Percentiles rank a stretch among this genome's conserved stretches.
These are phyloP conservation scores for Steromphala cineraria DNA, from an alignment of 2,888 invertebrate genomes.

Conservation along the genomic window DNA sequence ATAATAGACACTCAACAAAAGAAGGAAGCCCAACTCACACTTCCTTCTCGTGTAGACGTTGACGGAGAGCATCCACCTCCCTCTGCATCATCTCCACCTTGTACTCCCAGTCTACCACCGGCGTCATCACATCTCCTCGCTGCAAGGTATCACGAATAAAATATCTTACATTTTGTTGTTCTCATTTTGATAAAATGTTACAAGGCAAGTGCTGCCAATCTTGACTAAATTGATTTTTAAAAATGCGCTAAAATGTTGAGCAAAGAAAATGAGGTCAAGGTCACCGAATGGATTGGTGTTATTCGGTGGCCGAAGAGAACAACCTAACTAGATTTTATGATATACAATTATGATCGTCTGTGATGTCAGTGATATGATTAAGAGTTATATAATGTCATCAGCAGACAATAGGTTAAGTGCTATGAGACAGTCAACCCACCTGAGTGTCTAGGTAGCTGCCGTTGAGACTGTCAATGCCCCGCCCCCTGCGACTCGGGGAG, in stretches of 20 bases:
- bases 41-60: slow-evolving; percentile 53
- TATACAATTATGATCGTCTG: too few relatives aligned
- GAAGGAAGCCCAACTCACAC: slow-evolving; percentile 38
- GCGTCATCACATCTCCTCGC: slow-evolving; percentile 35
- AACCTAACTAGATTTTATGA: too few relatives aligned
- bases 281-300: too few relatives aligned
- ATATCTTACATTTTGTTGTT: too few relatives aligned
- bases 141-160: too few relatives aligned
- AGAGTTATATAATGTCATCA: not conserved
- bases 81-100: slow-evolving; percentile 52
- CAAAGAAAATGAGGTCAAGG: too few relatives aligned
- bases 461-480: slow-evolving; percentile 34
- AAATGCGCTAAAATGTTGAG: too few relatives aligned
- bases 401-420: not conserved
- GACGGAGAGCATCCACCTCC: slow-evolving; percentile 52
- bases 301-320: too few relatives aligned
- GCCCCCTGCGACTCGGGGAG: slow-evolving; percentile 34
- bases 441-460: slow-evolving; percentile 52
- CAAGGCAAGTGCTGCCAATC: not conserved
- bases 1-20: not conserved
- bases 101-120: slow-evolving; percentile 52
- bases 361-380: too few relatives aligned
- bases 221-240: too few relatives aligned
- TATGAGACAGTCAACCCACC: not conserved
- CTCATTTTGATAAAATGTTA: too few relatives aligned